phyloP scores from a whole-genome alignment of 2,888 invertebrate genomes.

The Drosophila rubida region DNA sequence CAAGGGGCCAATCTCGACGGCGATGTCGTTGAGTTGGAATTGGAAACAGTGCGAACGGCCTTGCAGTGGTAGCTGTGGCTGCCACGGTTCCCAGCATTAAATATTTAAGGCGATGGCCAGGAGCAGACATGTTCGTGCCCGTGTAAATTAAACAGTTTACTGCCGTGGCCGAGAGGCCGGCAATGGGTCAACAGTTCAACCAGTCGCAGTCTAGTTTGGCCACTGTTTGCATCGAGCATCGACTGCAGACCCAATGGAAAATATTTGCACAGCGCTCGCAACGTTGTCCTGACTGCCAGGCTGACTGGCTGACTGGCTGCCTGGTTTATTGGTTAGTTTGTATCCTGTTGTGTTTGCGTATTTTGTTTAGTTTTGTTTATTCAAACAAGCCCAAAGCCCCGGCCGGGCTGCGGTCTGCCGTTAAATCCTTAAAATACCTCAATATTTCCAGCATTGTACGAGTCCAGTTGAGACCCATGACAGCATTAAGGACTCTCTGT shows the following conservation, averaged over 20 bases:
- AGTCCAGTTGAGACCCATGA: conserved; percentile 39
- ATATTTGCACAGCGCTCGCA: conserved; percentile 45
- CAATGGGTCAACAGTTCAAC: conserved; percentile 48
- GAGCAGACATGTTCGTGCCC: conserved; percentile 39
- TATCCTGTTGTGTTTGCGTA: conserved; percentile 30
- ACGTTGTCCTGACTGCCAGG: conserved; percentile 17
- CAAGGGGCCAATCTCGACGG: conserved; percentile 22
- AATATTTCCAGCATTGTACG: conserved; percentile 56
- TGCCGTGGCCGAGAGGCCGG: conserved; percentile 46
- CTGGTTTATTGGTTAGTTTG: conserved; percentile 61
- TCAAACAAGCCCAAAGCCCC: conserved; percentile 60
- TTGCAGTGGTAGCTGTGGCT: conserved; percentile 45
- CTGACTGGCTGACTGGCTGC: conserved; percentile 12
- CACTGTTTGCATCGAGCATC: conserved; percentile 43
- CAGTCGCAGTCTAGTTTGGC: conserved; percentile 9
- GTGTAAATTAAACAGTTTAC: conserved; percentile 75
- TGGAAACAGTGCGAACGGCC: conserved; percentile 16
- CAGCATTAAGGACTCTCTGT: conserved; percentile 26
- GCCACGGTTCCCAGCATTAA: conserved; percentile 71
- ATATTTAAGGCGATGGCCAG: conserved; percentile 60
- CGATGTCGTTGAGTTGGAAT: conserved; percentile 20
- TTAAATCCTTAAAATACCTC: conserved; percentile 75
- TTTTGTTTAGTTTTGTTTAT: conserved; percentile 67
- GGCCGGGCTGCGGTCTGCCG: conserved; percentile 56
- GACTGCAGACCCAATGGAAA: conserved; percentile 42